A percentile compares a stretch with the other conserved stretches of the same genome.
phyloP scores from a whole-genome alignment of 1,140 invertebrate genomes.

The Drosophila sturtevanti region DNA sequence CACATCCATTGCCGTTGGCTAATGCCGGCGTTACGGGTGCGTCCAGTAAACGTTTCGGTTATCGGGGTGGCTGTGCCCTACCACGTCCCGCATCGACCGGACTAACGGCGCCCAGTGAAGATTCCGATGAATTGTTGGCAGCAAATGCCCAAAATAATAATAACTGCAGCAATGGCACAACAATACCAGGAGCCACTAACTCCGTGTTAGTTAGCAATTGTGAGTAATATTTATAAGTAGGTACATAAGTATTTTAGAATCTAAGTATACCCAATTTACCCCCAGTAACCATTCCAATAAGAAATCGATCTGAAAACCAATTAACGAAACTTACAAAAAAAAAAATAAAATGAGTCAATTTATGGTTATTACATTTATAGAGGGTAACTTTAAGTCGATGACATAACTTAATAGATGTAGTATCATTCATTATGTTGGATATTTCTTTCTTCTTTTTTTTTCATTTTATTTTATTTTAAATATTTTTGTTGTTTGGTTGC shows the following conservation, averaged over 20 bases:
- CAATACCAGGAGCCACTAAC: constrained; percentile 23
- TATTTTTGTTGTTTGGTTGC: neutral
- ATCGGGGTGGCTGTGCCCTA: constrained; percentile 58
- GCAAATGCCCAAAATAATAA: constrained; percentile 59
- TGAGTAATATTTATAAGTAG: no score
- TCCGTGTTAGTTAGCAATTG: constrained; percentile 72
- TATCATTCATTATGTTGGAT: no score
- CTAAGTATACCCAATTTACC: no score
- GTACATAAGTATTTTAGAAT: no score
- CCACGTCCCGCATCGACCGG: constrained; percentile 73
- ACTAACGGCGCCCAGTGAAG: constrained; percentile 40
- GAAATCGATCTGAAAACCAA: neutral
- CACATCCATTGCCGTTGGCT: constrained; percentile 24
- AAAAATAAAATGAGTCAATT: no score
- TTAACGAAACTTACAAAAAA: no score
- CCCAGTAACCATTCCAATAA: no score
- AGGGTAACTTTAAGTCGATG: no score
- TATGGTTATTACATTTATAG: neutral
- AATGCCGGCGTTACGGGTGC: constrained; percentile 44
- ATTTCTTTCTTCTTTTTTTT: no score
- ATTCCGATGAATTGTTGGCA: constrained; percentile 45
- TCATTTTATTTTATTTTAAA: neutral
- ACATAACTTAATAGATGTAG: no score
- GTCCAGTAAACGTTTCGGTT: constrained; percentile 74
- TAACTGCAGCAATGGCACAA: constrained; percentile 22